Percentiles rank a stretch among this genome's conserved stretches.
phyloP scores from a whole-genome alignment of 2,888 invertebrate genomes.

The Philopedon plagiatum region DNA sequence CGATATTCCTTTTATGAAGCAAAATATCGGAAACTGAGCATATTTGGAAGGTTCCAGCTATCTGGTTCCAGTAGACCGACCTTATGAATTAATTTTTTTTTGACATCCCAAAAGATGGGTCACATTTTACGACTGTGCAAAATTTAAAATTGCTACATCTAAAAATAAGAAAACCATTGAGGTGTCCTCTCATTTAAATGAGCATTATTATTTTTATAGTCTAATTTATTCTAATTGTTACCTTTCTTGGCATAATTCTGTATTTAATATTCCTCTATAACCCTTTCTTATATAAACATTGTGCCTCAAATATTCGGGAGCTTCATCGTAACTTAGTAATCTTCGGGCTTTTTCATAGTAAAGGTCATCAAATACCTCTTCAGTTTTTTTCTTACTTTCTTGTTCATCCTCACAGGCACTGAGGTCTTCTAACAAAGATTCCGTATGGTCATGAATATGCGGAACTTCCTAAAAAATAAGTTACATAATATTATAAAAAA shows the following conservation, averaged over 20 bases:
- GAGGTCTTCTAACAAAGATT: constrained; percentile 57
- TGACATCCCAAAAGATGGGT: no score
- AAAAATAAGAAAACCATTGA: no score
- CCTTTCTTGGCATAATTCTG: constrained; percentile 91
- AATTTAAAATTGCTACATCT: no score
- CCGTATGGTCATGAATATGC: constrained; percentile 54
- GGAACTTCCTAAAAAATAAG: constrained; percentile 19
- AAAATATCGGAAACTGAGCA: no score
- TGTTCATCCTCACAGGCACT: constrained; percentile 27
- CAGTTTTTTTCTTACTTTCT: constrained; percentile 18
- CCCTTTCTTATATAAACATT: constrained; percentile 90
- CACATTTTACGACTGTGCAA: no score
- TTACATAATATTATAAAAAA: no score
- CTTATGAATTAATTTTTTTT: no score
- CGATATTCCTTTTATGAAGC: no score
- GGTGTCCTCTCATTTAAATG: no score
- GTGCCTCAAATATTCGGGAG: constrained; percentile 87
- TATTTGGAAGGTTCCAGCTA: no score
- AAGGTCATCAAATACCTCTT: constrained; percentile 52
- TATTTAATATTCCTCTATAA: constrained; percentile 86
- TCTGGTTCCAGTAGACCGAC: no score
- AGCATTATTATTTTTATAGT: no score
- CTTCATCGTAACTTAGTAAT: constrained; percentile 71
- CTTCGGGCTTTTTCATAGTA: constrained; percentile 59
- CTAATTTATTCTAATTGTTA: constrained; percentile 62